Evolutionary conservation across 2,888 invertebrate species (phyloP).

Genomic region (Chaitophorus viminalis): DNA sequence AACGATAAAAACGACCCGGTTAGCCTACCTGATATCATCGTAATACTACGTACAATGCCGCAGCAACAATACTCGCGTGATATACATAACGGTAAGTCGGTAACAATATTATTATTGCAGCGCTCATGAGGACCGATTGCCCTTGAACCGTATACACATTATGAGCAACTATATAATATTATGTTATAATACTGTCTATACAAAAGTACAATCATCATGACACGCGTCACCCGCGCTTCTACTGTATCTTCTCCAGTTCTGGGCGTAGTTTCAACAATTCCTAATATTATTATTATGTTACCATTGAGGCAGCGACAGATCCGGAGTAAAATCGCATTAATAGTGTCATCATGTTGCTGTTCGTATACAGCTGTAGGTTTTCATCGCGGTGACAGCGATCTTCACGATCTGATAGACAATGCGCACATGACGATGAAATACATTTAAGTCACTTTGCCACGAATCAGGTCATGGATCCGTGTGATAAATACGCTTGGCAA

Average conservation of each 20-base stretch:
- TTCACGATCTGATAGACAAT: constrained; percentile 26
- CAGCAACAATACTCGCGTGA: neutral
- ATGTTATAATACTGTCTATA: no score
- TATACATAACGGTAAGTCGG: neutral
- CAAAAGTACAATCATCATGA: no score
- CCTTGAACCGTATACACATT: neutral
- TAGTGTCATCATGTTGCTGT: neutral
- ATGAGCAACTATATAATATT: neutral
- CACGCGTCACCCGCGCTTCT: neutral
- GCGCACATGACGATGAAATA: constrained; percentile 30
- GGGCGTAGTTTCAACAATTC: neutral
- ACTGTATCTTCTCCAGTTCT: neutral
- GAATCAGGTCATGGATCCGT: constrained; percentile 37
- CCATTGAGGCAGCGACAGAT: neutral
- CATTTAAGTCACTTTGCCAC: neutral
- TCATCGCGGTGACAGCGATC: neutral
- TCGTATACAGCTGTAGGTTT: neutral
- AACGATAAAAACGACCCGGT: no score
- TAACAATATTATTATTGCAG: neutral
- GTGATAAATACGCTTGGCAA: neutral
- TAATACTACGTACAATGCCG: neutral
- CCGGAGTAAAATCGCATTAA: neutral
- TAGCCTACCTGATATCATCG: no score
- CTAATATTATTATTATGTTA: neutral
- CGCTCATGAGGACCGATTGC: neutral